Evolutionary conservation across 2,113 vertebrate species (phyloP), one percentile per base, ranked within the genome.

Genomic region (Syngnathus scovelli): DNA sequence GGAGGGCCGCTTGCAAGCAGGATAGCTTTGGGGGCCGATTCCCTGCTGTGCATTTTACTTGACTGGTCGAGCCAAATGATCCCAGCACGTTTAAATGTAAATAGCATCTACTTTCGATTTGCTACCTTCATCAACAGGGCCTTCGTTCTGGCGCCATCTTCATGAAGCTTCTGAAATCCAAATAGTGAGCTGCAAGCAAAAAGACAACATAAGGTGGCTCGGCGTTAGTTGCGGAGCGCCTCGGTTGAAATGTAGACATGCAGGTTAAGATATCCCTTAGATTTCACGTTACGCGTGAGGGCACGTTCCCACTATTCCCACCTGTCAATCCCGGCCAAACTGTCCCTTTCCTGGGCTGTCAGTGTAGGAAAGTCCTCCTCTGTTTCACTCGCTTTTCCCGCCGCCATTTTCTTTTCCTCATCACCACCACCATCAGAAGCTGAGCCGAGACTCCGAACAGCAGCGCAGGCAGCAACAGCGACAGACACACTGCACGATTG

Each of bases 401-500:
- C 94, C 95, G 95, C 95, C 95, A 98, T 98, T 96, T 98, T 98
- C 94, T 98, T 95, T 94, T 94, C 95, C 95, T 96, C 95, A 96
- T 98, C 95, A 93, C 94, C 95, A 93, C 94, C 94, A 94, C 94
- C 94, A 94, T 89, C 83, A 87, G 87, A 85, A 83, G 92, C 93
- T 81, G 88, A 89, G 90, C 91, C 92, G 90, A 93, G 91, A 91
- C 92, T 92, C 88, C 86, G 90, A 85, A 83, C 89, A 82, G 90
- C 90, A 83, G 91, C 90, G 90, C 88, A 89, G 87, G 92, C 92
- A 82, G 90, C 91, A 70, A 79, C 89, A 88, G 92, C 91, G 89
- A 96, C 90, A 88, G 95, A 96, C 93, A 94, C 95, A 91, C 94
- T 94, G 93, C 95, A 95, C 94, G 95, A 95, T 93, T 98, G 95